These are phyloP conservation scores for Nyctalus aviator DNA, from an alignment of 2,797 vertebrate species.

Conservation along the genomic window DNA sequence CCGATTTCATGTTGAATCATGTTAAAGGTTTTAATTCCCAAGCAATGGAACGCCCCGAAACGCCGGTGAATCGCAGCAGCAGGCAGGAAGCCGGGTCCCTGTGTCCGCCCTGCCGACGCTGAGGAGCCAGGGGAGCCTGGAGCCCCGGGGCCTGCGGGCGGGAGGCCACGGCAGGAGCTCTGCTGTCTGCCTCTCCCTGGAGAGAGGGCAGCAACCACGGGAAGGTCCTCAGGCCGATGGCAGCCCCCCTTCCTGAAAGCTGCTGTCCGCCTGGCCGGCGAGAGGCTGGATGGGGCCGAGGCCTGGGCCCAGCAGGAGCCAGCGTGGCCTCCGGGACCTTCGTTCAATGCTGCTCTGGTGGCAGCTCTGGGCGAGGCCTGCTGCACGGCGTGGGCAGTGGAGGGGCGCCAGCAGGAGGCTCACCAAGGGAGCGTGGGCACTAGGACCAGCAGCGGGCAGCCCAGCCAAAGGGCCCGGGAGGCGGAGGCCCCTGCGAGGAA, in stretches of 20 bases:
- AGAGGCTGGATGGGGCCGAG: background rate
- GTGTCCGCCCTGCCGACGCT: too few species aligned
- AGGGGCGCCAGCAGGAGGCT: accelerated
- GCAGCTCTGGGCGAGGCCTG: background rate
- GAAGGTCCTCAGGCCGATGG: background rate
- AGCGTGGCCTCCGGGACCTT: background rate
- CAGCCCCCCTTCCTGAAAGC: background rate
- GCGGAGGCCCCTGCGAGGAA: constrained; percentile 80
- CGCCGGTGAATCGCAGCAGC: constrained; percentile 66
- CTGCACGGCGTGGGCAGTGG: background rate
- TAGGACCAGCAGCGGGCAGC: constrained; percentile 72
- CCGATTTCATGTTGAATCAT: constrained; percentile 71
- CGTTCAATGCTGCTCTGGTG: background rate
- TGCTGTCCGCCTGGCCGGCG: background rate
- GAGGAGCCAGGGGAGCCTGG: too few species aligned
- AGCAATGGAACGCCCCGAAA: constrained; percentile 62
- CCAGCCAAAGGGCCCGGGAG: constrained; percentile 63
- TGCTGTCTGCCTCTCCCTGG: background rate
- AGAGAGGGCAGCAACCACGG: background rate
- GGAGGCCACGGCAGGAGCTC: too few species aligned
- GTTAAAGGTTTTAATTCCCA: constrained; percentile 79
- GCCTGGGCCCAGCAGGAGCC: background rate
- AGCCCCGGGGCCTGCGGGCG: too few species aligned
- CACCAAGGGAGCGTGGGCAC: background rate
- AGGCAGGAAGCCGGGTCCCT: constrained; percentile 54